Evolutionary conservation across 2,797 vertebrate species (phyloP).

Genomic region (Aldrovandia affinis): DNA sequence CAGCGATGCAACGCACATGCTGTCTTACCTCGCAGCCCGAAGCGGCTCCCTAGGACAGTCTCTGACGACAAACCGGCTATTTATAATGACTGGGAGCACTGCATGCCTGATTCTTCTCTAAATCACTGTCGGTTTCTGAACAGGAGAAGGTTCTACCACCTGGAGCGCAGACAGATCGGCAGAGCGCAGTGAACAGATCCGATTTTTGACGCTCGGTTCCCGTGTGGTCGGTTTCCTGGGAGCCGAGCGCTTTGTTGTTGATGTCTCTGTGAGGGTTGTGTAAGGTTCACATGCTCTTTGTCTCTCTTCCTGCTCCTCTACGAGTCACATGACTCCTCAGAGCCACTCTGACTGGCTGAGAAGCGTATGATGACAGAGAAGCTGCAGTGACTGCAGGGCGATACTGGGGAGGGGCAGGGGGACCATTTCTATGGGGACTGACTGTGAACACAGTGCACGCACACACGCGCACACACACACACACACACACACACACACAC

Average conservation of each 20-base stretch:
- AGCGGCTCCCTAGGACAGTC: slow-evolving; percentile 41
- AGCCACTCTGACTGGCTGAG: slow-evolving; percentile 61
- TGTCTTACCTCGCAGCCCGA: slow-evolving; percentile 60
- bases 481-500: not conserved
- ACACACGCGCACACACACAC: no score
- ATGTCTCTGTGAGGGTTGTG: slow-evolving; percentile 56
- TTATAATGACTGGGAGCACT: slow-evolving; percentile 27
- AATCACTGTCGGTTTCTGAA: not conserved
- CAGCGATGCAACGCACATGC: not conserved
- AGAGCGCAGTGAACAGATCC: not conserved
- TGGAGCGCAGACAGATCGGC: not conserved
- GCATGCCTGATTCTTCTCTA: not conserved
- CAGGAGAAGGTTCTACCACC: not conserved
- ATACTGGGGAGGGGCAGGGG: slow-evolving; percentile 46
- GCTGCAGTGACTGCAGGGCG: slow-evolving; percentile 40
- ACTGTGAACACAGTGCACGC: not conserved
- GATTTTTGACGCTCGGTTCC: not conserved
- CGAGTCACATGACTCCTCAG: slow-evolving; percentile 63
- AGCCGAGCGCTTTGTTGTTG: slow-evolving; percentile 33
- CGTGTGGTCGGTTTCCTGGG: slow-evolving; percentile 54
- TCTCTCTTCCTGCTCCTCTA: slow-evolving; percentile 68
- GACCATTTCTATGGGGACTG: slow-evolving; percentile 3
- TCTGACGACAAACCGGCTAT: slow-evolving; percentile 38
- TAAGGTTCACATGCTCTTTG: slow-evolving; percentile 62
- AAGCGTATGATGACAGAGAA: slow-evolving; percentile 46